Evolutionary conservation across 2,888 invertebrate species (phyloP).

Genomic region (Oegoconia quadripuncta): DNA sequence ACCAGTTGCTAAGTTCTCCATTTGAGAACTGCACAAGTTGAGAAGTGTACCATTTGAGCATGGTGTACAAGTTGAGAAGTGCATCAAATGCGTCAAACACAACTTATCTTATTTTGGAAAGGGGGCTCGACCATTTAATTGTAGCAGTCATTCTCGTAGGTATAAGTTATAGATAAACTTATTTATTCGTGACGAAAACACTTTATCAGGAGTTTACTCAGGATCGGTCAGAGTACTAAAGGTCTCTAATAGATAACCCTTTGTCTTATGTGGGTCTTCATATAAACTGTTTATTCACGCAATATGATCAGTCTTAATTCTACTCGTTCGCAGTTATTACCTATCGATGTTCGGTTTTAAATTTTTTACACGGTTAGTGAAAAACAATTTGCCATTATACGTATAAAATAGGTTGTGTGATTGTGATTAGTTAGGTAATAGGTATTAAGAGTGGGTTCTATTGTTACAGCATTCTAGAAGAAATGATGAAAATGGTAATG

Average conservation of each 20-base stretch:
- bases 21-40: too few species aligned
- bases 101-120: too few species aligned
- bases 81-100: background rate
- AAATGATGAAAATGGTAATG: constrained; percentile 70
- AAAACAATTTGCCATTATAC: too few species aligned
- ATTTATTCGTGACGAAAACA: constrained; percentile 35
- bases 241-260: constrained; percentile 53
- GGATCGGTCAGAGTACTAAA: constrained; percentile 45
- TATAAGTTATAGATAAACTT: background rate
- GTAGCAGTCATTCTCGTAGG: too few species aligned
- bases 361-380: constrained; percentile 40
- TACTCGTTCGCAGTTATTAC: constrained; percentile 28
- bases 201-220: constrained; percentile 27
- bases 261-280: constrained; percentile 35
- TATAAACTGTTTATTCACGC: constrained; percentile 51
- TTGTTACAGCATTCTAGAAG: constrained; percentile 72
- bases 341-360: constrained; percentile 35
- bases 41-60: too few species aligned
- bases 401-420: too few species aligned
- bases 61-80: too few species aligned
- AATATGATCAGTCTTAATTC: constrained; percentile 46
- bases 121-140: constrained; percentile 57
- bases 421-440: too few species aligned
- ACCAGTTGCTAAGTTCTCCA: too few species aligned
- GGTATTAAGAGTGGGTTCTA: constrained; percentile 9